phyloP scores from a whole-genome alignment of 2,888 invertebrate genomes.

The Crioceris asparagi region DNA sequence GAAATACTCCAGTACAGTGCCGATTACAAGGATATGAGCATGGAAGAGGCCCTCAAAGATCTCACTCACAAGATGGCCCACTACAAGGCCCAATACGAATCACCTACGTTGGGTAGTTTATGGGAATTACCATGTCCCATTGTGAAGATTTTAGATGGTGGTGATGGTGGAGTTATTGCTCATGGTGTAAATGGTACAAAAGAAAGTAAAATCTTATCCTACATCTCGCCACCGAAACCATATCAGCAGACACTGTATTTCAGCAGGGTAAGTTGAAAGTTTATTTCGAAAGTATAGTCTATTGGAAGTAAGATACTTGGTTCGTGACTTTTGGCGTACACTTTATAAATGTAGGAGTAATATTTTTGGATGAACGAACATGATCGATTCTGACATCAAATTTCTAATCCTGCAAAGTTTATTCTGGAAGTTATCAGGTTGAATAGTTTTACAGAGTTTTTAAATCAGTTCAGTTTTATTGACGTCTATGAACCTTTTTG shows the following conservation, averaged over 20 bases:
- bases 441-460: too few relatives aligned
- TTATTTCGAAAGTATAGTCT: not conserved
- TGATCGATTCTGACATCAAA: too few relatives aligned
- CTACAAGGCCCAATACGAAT: slow-evolving; percentile 71
- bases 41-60: slow-evolving; percentile 68
- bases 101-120: slow-evolving; percentile 48
- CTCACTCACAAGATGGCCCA: slow-evolving; percentile 73
- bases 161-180: slow-evolving; percentile 58
- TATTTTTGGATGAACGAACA: too few relatives aligned
- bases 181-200: slow-evolving; percentile 66
- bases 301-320: not conserved
- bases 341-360: too few relatives aligned
- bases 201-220: slow-evolving; percentile 77
- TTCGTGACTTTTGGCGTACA: too few relatives aligned
- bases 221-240: slow-evolving; percentile 76
- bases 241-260: slow-evolving; percentile 81
- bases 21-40: slow-evolving; percentile 74
- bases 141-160: slow-evolving; percentile 45
- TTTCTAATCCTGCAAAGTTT: too few relatives aligned
- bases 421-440: too few relatives aligned
- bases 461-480: too few relatives aligned
- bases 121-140: slow-evolving; percentile 41
- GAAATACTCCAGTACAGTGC: slow-evolving; percentile 79
- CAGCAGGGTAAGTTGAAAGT: slow-evolving; percentile 58
- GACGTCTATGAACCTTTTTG: too few relatives aligned